A percentile compares a stretch with the other conserved stretches of the same genome.
Conservation (phyloP, 2,113 vertebrate species). For the Acinonyx jubatus region DNA sequence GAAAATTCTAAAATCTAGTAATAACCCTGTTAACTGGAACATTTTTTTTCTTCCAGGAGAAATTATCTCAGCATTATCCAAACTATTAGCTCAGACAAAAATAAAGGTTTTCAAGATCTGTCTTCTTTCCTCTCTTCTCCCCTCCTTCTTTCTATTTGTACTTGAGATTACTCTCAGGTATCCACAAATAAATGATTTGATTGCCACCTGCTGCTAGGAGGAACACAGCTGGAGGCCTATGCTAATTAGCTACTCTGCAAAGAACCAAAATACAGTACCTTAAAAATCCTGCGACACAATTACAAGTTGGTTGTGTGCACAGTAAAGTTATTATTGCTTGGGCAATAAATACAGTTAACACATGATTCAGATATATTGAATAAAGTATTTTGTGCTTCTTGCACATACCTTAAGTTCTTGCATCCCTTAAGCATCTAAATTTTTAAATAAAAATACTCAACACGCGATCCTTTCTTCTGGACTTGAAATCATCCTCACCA, state of each 20-base stretch:
- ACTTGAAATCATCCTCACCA: background rate
- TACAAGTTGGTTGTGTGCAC: background rate
- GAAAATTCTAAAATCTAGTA: background rate
- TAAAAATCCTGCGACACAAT: constrained; percentile 34
- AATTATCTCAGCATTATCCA: background rate
- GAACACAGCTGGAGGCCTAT: background rate
- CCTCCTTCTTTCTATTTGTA: background rate
- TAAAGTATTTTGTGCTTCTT: background rate
- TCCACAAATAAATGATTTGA: constrained; percentile 49
- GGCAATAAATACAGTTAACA: background rate
- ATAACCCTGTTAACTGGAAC: background rate
- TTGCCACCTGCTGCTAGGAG: constrained; percentile 24
- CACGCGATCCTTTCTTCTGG: background rate
- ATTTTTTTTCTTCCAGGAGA: background rate
- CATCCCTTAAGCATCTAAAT: background rate
- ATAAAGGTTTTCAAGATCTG: background rate
- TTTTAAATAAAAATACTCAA: background rate
- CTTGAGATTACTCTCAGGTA: constrained; percentile 20
- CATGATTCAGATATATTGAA: background rate
- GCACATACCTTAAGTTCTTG: background rate
- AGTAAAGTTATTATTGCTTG: background rate
- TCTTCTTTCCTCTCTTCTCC: background rate
- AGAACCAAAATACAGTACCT: background rate
- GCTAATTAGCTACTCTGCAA: constrained; percentile 15
- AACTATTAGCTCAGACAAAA: constrained; percentile 8